Conservation (phyloP, 2,888 invertebrate genomes). For the Stenolophus ochropezus region DNA sequence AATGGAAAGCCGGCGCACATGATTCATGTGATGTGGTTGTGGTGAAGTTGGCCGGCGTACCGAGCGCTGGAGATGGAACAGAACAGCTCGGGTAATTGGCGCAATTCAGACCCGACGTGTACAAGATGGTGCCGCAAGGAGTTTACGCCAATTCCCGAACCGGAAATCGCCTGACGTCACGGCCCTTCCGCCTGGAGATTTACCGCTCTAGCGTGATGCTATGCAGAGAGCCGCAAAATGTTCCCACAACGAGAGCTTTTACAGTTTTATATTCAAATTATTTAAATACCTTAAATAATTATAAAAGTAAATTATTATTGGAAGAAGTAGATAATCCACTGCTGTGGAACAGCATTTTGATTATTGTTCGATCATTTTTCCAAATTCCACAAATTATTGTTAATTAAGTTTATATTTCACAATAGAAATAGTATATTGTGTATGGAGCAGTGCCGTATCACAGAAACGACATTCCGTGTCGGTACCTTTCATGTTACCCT, state of each 20-base stretch:
- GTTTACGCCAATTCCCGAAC: conserved; percentile 49
- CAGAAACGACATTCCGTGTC: too few relatives aligned
- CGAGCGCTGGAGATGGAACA: too few relatives aligned
- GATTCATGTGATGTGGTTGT: not conserved
- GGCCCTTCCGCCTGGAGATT: conserved; percentile 30
- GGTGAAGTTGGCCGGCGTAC: not conserved
- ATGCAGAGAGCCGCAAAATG: not conserved
- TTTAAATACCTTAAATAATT: not conserved
- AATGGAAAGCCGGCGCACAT: not conserved
- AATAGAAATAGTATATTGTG: too few relatives aligned
- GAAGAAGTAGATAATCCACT: too few relatives aligned
- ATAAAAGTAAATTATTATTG: too few relatives aligned
- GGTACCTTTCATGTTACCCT: too few relatives aligned
- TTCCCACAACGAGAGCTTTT: not conserved
- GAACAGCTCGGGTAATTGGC: conserved; percentile 40
- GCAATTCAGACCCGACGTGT: conserved; percentile 47
- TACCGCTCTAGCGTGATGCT: conserved; percentile 1
- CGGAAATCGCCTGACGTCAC: conserved; percentile 50
- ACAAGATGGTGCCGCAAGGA: conserved; percentile 45
- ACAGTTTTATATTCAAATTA: not conserved
- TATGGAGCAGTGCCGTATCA: too few relatives aligned
- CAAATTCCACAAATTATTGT: too few relatives aligned
- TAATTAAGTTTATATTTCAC: too few relatives aligned
- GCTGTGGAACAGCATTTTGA: too few relatives aligned
- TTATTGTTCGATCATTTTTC: too few relatives aligned